Evolutionary conservation across 1,140 invertebrate genomes (phyloP), one percentile per base, ranked within the genome.

Genomic region (Drosophila athabasca): DNA sequence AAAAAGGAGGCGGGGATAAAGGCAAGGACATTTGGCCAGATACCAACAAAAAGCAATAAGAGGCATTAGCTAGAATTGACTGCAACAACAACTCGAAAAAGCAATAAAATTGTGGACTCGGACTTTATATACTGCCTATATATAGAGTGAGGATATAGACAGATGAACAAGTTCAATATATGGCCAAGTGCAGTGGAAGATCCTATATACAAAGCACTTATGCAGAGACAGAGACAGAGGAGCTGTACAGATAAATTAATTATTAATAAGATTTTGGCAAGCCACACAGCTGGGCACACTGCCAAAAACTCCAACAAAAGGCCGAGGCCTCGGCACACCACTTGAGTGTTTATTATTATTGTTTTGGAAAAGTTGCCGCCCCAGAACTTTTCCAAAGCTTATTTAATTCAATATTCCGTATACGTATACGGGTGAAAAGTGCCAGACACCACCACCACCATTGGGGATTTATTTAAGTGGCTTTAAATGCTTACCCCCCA

Each of bases 341-440:
- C 79, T 70, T 74, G 65, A 74, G 45, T 69, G 68, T 74, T 82
- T 83, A 82, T 81, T 83, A 66, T 78, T 83, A 26, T 77, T 61
- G 48, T 64, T 29, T 15, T n/a, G 44, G 29, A 58, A 80, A 80
- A 80, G 60, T 76, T 80, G 35, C 49, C 43, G 19, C 15, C 64
- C 6, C 60, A 62, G 71, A 82, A 84, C 46, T 84, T 84, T 62
- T 45, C 13, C 15, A 69, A 52, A 58, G 64, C 39, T 70, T 70
- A 69, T 69, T 58, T 69, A 69, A 69, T 69, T 69, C 64, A 67
- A 69, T 69, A 35, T 26, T 26, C 24, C 24, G 24, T 5, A 5
- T 24, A 24, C 24, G 24, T 24, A 26, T 26, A 26, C 24, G 24
- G 24, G 24, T 26, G 24, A 26, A 26, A 26, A 26, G 24, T 26